A percentile compares a stretch with the other conserved stretches of the same genome.
phyloP scores from a whole-genome alignment of 2,113 vertebrate species.

The Acanthochromis polyacanthus region DNA sequence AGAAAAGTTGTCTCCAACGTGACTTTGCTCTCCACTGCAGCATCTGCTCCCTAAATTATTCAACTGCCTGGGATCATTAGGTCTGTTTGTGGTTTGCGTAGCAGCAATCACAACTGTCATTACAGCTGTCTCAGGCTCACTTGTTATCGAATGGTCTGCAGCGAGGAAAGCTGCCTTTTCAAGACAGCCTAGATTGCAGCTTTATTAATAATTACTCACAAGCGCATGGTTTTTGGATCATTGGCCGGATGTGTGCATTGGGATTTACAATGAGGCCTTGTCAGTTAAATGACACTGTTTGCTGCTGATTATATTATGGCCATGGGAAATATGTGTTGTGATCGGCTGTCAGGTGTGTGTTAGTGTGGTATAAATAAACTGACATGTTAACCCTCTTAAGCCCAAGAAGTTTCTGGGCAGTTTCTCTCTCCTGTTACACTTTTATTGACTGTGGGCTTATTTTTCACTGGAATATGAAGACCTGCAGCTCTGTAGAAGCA shows the following conservation, averaged over 20 bases:
- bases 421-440: too few species aligned
- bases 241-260: background rate
- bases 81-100: constrained; percentile 54
- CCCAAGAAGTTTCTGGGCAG: too few species aligned
- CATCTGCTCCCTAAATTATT: constrained; percentile 76
- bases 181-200: background rate
- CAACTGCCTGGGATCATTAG: constrained; percentile 56
- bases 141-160: constrained; percentile 23
- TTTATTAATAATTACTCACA: constrained; percentile 19
- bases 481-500: too few species aligned
- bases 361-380: background rate
- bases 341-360: background rate
- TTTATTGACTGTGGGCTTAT: too few species aligned
- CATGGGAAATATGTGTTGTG: background rate
- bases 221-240: constrained; percentile 2
- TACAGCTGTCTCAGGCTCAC: constrained; percentile 22
- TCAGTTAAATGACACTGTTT: background rate
- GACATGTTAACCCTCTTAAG: too few species aligned
- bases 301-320: constrained; percentile 5
- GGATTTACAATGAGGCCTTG: background rate
- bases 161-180: constrained; percentile 2
- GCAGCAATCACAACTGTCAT: constrained; percentile 48
- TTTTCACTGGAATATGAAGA: too few species aligned
- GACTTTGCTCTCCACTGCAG: constrained; percentile 47
- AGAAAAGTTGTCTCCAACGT: constrained; percentile 33